Base-by-base conservation (phyloP, 2,797 vertebrate genomes). In the Manis pentadactyla region DNA sequence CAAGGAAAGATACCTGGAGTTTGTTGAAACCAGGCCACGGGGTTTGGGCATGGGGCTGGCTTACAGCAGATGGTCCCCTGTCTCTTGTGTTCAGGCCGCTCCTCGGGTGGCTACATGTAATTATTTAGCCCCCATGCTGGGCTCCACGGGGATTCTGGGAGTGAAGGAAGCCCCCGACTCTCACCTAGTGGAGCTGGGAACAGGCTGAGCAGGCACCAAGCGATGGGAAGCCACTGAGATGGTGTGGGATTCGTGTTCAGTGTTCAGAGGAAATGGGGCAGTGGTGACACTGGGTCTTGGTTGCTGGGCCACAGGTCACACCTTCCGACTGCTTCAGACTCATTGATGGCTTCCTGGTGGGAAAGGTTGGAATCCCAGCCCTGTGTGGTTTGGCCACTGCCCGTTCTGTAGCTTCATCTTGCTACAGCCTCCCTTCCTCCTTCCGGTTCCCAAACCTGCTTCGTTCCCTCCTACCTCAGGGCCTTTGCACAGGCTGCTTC, bases 51-150 rank as follows among this genome's bases (percentile, higher is more conserved):
- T n/a, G 25, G 31, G n/a, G 13, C 51, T 77, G 69, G 18, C 29
- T 13, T 19, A 34, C 8, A 82, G 77, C 23, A 0, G 8, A 0
- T 2, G 1, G 7, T 46, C 29, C 13, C 18, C 49, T 0, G 0
- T 21, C 46, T 4, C 11, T 12, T 15, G 29, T 5, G 42, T 63
- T 29, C 25, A 39, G 46, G 46, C 57, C 46, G 2, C 1, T 2
- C 73, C 31, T 66, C 5, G 31, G 18, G 29, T 2, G 3, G 29
- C 59, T 19, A 1, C 34, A 15, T 4, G 13, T 37, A n/a, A 11
- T 46, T 21, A 14, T 4, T 19, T 0, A 3, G 29, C 5, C 53
- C 42, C n/a, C 8, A 1, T 12, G 15, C 7, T 15, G 53, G 83
- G 15, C 34, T 34, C 75, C 15, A 2, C 12, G 18, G 77, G 66